Conservation (phyloP, 2,113 vertebrate genomes). For the Puffinus mauretanicus region DNA sequence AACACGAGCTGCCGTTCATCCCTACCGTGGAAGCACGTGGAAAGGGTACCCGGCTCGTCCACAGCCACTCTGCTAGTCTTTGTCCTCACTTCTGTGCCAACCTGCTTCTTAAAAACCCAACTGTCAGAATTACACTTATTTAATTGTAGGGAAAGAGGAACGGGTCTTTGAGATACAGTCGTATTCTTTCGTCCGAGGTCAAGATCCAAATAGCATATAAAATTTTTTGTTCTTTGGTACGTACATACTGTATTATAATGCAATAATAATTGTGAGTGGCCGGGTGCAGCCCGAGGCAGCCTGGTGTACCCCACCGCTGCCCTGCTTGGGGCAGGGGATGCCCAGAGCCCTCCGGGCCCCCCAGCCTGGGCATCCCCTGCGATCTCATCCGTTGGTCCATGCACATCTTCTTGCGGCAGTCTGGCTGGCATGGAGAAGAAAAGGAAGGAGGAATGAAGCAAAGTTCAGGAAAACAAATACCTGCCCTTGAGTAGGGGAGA, state of each 20-base stretch:
- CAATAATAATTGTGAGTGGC: not conserved
- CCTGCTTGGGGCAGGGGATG: not conserved
- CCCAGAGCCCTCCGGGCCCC: not conserved
- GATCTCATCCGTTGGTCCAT: accelerated
- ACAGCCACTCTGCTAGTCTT: not conserved
- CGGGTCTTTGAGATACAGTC: not conserved
- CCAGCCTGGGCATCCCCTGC: not conserved
- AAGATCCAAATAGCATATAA: not conserved
- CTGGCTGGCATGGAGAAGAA: not conserved
- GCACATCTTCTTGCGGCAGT: accelerated
- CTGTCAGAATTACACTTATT: not conserved
- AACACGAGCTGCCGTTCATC: not conserved
- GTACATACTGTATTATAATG: not conserved
- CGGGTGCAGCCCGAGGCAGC: not conserved
- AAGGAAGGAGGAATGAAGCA: not conserved
- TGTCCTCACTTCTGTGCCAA: not conserved
- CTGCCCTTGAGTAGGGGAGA: not conserved
- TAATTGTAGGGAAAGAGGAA: not conserved
- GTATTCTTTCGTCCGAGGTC: not conserved
- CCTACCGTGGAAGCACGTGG: accelerated
- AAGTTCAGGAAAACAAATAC: not conserved
- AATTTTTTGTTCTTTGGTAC: not conserved
- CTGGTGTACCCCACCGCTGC: not conserved
- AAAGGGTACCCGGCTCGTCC: too few relatives aligned
- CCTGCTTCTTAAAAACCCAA: not conserved